Conservation (phyloP, 2,888 invertebrate genomes). For the Carpatolechia fugitivella region DNA sequence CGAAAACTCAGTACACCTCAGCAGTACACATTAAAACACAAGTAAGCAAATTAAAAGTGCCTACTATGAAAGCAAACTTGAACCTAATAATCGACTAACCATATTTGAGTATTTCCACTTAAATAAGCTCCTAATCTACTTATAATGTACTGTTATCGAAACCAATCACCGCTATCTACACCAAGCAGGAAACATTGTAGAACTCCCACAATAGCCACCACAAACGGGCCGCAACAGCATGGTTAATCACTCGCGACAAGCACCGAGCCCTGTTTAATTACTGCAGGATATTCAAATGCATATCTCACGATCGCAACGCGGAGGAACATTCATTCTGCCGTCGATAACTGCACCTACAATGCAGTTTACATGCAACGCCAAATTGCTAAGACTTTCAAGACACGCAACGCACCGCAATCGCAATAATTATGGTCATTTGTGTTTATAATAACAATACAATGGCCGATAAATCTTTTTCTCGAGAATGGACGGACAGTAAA, state of each 20-base stretch:
- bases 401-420: conserved; percentile 5
- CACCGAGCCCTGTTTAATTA: conserved; percentile 26
- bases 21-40: no score
- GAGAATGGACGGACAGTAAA: conserved; percentile 38
- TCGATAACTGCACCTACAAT: background rate
- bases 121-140: background rate
- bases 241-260: conserved; percentile 26
- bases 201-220: conserved; percentile 7
- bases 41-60: no score
- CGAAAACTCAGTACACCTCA: no score
- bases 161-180: conserved; percentile 3
- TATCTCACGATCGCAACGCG: conserved; percentile 1
- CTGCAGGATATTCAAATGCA: conserved; percentile 15
- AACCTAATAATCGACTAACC: background rate
- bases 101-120: no score
- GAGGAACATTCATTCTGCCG: conserved; percentile 11
- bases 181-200: background rate
- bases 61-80: no score
- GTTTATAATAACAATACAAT: conserved; percentile 37
- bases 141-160: background rate
- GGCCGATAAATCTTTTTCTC: conserved; percentile 43
- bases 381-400: background rate
- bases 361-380: background rate
- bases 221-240: conserved; percentile 9
- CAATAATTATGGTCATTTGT: conserved; percentile 7